phyloP scores from a whole-genome alignment of 2,113 vertebrate species.

The Crocuta crocuta region DNA sequence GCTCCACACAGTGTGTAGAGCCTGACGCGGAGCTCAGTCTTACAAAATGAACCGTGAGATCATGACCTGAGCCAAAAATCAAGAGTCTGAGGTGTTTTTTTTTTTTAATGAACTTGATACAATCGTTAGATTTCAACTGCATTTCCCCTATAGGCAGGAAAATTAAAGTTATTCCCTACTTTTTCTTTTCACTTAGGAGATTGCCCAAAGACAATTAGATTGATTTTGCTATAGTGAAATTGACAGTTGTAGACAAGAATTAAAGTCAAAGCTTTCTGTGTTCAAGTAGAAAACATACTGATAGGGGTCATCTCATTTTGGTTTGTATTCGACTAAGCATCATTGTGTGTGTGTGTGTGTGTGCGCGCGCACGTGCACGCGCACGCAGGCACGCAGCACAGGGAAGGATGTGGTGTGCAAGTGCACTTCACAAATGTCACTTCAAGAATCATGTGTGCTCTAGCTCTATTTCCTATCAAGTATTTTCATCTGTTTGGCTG shows the following conservation, averaged over 20 bases:
- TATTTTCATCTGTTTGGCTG: constrained; percentile 47
- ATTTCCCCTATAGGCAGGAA: constrained; percentile 17
- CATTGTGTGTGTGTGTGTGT: not conserved
- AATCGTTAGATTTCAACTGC: constrained; percentile 43
- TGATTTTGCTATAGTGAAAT: constrained; percentile 58
- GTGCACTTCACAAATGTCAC: not conserved
- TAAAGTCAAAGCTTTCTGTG: not conserved
- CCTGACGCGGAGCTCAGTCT: no score
- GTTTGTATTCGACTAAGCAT: not conserved
- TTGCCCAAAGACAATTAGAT: constrained; percentile 53
- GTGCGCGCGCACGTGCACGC: no score
- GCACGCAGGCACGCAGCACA: accelerated
- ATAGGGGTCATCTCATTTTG: accelerated
- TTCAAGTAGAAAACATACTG: not conserved
- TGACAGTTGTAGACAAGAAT: constrained; percentile 22
- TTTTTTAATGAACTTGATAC: not conserved
- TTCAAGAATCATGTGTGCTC: not conserved
- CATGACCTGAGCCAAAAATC: no score
- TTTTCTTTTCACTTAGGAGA: constrained; percentile 67
- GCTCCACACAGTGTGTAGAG: no score
- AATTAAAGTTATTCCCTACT: not conserved
- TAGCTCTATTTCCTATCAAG: not conserved
- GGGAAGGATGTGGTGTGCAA: no score
- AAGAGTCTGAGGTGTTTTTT: no score
- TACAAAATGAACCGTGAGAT: no score